Evolutionary conservation across 2,888 invertebrate genomes (phyloP).

Genomic region (Apamea anceps): DNA sequence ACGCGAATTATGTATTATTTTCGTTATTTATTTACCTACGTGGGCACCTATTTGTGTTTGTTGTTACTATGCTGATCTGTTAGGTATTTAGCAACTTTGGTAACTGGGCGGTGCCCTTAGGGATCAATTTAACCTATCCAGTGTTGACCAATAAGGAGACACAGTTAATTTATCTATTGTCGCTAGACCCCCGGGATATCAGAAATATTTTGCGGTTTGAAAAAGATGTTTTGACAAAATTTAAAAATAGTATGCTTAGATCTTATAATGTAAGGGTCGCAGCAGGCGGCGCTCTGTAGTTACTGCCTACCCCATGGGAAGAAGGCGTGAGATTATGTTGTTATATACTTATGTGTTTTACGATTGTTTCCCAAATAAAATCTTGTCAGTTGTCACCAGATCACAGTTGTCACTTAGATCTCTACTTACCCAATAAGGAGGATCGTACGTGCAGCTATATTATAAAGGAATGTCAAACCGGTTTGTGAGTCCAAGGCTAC

Average conservation of each 20-base stretch:
- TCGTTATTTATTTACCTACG: not conserved
- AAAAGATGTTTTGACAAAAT: no score
- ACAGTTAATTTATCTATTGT: not conserved
- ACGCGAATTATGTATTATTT: constrained; percentile 49
- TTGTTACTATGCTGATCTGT: not conserved
- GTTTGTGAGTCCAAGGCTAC: constrained; percentile 10
- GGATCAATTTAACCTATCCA: constrained; percentile 3
- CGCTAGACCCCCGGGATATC: no score
- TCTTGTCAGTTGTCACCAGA: not conserved
- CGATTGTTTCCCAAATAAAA: not conserved
- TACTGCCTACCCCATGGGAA: not conserved
- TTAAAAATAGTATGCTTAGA: no score
- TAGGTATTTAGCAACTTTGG: not conserved
- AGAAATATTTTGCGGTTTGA: not conserved
- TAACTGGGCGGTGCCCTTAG: not conserved
- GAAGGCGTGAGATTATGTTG: not conserved
- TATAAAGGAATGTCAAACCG: not conserved
- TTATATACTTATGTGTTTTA: not conserved
- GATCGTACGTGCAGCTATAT: constrained; percentile 2
- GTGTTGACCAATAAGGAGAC: not conserved
- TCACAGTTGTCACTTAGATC: not conserved
- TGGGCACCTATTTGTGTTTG: not conserved
- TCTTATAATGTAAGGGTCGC: no score
- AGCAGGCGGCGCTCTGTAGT: no score
- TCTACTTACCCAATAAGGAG: not conserved